These are phyloP conservation scores for Lithophane socia DNA, from an alignment of 2,888 invertebrate genomes.

Conservation along the genomic window DNA sequence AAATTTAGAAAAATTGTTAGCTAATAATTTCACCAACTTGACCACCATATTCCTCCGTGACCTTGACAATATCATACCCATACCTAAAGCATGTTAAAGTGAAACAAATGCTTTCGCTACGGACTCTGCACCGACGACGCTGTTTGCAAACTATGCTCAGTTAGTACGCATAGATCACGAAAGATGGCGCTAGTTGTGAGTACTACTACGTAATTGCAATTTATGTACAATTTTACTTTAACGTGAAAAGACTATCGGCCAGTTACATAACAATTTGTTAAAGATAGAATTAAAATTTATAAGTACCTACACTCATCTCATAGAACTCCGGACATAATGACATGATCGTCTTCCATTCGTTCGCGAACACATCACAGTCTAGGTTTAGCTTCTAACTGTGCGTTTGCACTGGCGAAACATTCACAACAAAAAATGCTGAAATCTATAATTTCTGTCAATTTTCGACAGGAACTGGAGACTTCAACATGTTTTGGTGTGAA, in stretches of 20 bases:
- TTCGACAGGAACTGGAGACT: too few relatives aligned
- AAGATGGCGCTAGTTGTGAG: conserved; percentile 46
- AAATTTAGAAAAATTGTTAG: background rate
- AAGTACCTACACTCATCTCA: background rate
- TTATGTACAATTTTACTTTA: background rate
- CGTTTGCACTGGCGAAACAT: too few relatives aligned
- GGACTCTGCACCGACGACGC: conserved; percentile 6
- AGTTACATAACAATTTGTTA: background rate
- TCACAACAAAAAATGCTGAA: too few relatives aligned
- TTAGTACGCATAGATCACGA: conserved; percentile 22
- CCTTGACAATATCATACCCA: conserved; percentile 67
- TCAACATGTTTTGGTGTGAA: too few relatives aligned
- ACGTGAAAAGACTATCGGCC: background rate
- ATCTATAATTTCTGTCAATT: too few relatives aligned
- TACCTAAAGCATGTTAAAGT: conserved; percentile 59
- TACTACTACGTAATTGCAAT: background rate
- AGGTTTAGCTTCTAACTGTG: background rate
- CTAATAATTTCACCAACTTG: conserved; percentile 3
- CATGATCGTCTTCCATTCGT: too few relatives aligned
- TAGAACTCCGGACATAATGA: background rate
- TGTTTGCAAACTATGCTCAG: background rate
- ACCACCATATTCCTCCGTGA: conserved; percentile 32
- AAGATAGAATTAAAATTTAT: background rate
- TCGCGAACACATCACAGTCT: too few relatives aligned
- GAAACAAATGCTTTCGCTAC: conserved; percentile 76